These are phyloP conservation scores for Acrobasis consociella DNA, from an alignment of 2,888 invertebrate species.

Conservation along the genomic window DNA sequence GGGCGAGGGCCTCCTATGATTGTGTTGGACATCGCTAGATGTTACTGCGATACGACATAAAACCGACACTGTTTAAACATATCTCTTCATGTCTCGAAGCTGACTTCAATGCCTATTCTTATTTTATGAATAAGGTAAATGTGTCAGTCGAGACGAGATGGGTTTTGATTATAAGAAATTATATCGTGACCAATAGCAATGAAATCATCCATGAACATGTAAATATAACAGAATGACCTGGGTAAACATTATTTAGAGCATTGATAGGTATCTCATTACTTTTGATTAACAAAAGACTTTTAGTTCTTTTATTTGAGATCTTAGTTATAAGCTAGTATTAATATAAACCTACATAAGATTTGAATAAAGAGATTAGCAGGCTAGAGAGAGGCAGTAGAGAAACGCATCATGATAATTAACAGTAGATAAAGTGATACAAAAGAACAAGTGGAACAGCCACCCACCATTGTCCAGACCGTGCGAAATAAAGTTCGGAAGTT, in stretches of 20 bases:
- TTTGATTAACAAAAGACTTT: too few species aligned
- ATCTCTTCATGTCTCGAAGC: background rate
- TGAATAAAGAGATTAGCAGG: background rate
- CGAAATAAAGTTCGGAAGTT: slow-evolving; percentile 46
- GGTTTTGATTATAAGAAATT: background rate
- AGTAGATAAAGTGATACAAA: background rate
- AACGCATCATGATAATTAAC: background rate
- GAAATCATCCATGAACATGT: background rate
- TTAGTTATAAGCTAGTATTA: background rate
- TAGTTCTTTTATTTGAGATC: too few species aligned
- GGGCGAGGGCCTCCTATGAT: slow-evolving; percentile 71
- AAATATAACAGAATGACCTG: background rate
- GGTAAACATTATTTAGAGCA: background rate
- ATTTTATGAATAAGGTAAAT: background rate
- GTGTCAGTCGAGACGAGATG: background rate
- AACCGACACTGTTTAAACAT: background rate
- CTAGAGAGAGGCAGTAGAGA: background rate
- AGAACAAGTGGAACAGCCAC: slow-evolving; percentile 35
- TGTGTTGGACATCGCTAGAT: slow-evolving; percentile 53
- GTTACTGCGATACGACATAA: slow-evolving; percentile 34
- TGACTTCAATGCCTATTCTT: background rate
- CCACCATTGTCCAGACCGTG: slow-evolving; percentile 54
- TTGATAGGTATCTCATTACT: too few species aligned
- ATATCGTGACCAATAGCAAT: background rate
- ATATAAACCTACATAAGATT: background rate